Evolutionary conservation across 2,113 vertebrate species (phyloP).

Genomic region (Tiliqua scincoides): DNA sequence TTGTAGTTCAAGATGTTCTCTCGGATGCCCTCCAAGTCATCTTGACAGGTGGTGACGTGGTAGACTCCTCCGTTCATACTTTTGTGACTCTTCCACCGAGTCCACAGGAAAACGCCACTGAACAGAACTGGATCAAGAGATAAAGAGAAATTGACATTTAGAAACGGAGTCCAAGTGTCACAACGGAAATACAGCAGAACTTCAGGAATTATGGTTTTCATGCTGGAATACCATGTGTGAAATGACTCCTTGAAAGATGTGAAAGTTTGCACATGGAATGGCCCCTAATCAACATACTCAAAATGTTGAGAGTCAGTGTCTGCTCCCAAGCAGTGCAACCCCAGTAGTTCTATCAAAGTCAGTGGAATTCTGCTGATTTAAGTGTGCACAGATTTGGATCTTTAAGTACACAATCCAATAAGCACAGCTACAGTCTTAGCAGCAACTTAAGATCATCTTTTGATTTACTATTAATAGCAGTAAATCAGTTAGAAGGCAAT

Average conservation of each 20-base stretch:
- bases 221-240: background rate
- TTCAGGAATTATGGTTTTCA: background rate
- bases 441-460: background rate
- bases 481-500: background rate
- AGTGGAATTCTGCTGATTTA: background rate
- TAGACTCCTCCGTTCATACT: constrained; percentile 78
- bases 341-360: background rate
- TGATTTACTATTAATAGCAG: background rate
- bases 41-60: constrained; percentile 77
- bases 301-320: background rate
- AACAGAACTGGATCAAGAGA: constrained; percentile 79
- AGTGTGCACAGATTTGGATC: background rate
- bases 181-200: background rate
- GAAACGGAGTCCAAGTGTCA: accelerated
- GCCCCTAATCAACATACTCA: background rate
- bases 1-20: constrained; percentile 91
- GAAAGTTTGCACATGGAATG: too few relatives aligned
- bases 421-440: background rate
- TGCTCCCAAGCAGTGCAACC: background rate
- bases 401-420: constrained; percentile 9
- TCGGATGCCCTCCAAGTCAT: constrained; percentile 87
- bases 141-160: constrained; percentile 16
- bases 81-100: constrained; percentile 80
- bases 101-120: constrained; percentile 81
- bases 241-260: background rate